Evolutionary conservation across 2,113 vertebrate genomes (phyloP).

Genomic region (Burhinus bistriatus): DNA sequence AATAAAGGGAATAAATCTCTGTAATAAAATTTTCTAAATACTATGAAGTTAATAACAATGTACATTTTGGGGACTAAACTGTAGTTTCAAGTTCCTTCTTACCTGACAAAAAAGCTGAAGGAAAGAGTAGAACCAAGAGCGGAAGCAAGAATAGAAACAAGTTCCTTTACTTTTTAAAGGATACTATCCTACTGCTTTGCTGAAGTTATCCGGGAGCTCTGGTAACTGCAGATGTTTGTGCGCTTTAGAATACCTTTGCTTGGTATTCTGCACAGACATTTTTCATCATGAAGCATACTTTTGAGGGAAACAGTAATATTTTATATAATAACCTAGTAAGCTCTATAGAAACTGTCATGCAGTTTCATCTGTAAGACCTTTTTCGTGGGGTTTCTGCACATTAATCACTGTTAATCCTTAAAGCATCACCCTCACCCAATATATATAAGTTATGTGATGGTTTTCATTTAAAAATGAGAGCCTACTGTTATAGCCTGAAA

Average conservation of each 20-base stretch:
- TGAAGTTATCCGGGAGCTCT: background rate
- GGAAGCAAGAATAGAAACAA: background rate
- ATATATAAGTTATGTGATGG: background rate
- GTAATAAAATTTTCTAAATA: background rate
- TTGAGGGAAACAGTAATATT: background rate
- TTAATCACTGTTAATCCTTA: slow-evolving; percentile 8
- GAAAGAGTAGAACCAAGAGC: background rate
- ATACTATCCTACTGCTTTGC: background rate
- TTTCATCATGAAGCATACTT: background rate
- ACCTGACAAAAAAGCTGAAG: background rate
- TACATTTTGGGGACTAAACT: background rate
- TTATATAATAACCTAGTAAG: background rate
- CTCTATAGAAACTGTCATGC: background rate
- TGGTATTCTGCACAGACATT: background rate
- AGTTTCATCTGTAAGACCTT: background rate
- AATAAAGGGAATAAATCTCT: background rate
- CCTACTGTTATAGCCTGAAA: background rate
- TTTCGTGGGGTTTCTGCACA: background rate
- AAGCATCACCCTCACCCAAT: background rate
- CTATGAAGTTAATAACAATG: background rate
- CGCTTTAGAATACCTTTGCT: background rate
- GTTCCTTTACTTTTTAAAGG: background rate
- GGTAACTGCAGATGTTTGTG: background rate
- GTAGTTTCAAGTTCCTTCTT: background rate
- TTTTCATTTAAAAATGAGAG: background rate